Percentiles rank a stretch among this genome's conserved stretches.
phyloP scores from a whole-genome alignment of 2,113 vertebrate species.

The Cephalopterus ornatus region DNA sequence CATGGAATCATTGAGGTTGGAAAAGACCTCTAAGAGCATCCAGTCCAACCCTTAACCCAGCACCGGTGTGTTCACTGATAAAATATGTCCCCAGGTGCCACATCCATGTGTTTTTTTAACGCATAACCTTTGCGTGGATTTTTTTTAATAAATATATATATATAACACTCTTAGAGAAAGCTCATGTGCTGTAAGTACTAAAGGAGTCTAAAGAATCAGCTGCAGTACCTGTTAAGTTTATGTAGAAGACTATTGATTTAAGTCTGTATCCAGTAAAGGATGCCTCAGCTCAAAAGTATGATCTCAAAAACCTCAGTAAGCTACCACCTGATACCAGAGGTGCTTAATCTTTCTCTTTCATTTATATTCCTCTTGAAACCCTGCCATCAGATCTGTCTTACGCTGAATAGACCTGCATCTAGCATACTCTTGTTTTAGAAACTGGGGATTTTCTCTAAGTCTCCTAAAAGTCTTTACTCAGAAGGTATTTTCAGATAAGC shows the following conservation, averaged over 20 bases:
- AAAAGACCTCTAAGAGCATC: not conserved
- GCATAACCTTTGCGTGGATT: not conserved
- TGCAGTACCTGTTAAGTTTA: not conserved
- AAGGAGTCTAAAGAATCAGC: not conserved
- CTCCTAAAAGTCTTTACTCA: not conserved
- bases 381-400: not conserved
- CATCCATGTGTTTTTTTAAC: not conserved
- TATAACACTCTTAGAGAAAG: not conserved
- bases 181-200: not conserved
- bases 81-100: not conserved
- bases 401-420: not conserved
- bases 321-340: rapidly evolving
- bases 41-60: not conserved
- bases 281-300: not conserved
- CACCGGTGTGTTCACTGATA: not conserved
- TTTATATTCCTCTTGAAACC: not conserved
- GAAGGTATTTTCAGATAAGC: not conserved
- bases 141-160: not conserved
- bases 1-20: not conserved
- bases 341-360: not conserved
- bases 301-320: not conserved
- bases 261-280: not conserved
- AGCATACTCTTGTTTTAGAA: not conserved
- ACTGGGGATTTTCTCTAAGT: not conserved
- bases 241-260: not conserved